Conservation (phyloP, 2,888 invertebrate genomes). For the Pammene aurita region DNA sequence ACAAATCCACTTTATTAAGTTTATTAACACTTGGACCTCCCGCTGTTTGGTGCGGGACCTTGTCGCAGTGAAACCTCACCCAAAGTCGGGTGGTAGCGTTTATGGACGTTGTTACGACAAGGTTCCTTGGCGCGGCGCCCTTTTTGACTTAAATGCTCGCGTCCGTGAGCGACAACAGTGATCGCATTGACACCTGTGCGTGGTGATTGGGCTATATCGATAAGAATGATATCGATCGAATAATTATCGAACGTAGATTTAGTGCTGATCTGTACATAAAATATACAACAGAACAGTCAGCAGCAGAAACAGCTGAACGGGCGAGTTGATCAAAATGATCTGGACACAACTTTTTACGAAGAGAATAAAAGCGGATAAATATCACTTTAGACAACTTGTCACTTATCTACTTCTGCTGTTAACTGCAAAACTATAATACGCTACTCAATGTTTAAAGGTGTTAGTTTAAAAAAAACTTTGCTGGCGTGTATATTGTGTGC, state of each 20-base stretch:
- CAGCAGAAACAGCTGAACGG: too few species aligned
- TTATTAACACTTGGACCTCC: constrained; percentile 77
- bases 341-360: too few species aligned
- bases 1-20: constrained; percentile 82
- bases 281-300: too few species aligned
- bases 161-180: constrained; percentile 72
- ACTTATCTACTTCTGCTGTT: too few species aligned
- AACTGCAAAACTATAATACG: too few species aligned
- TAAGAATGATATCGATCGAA: constrained; percentile 35
- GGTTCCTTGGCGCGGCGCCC: constrained; percentile 67
- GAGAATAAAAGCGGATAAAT: too few species aligned
- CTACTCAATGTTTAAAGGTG: too few species aligned
- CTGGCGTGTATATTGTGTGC: too few species aligned
- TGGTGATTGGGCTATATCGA: constrained; percentile 56
- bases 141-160: constrained; percentile 79
- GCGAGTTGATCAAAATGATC: too few species aligned
- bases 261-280: too few species aligned
- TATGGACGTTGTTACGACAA: constrained; percentile 68
- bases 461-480: too few species aligned
- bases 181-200: constrained; percentile 75
- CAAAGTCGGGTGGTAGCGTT: constrained; percentile 59
- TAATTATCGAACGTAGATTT: neutral
- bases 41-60: constrained; percentile 68
- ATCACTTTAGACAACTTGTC: too few species aligned
- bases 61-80: constrained; percentile 61